Conservation (phyloP, 2,888 invertebrate species). For the Caenorhabditis sinica region DNA sequence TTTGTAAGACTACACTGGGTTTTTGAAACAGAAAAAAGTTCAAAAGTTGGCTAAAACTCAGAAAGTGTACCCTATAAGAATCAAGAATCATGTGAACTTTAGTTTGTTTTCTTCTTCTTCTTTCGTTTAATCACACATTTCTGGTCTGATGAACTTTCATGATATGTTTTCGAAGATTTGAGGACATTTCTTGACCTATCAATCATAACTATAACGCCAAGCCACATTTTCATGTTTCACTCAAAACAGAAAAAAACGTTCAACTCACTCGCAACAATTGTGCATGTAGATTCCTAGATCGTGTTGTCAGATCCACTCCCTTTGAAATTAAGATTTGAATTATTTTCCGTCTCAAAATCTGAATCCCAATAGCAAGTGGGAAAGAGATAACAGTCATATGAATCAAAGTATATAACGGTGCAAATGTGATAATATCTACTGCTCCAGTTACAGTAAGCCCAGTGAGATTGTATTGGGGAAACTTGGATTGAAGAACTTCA, state of each 20-base stretch:
- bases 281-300: slow-evolving; percentile 34
- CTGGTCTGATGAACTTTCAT: slow-evolving; percentile 1
- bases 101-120: background rate
- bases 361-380: slow-evolving; percentile 32
- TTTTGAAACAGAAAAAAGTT: no score
- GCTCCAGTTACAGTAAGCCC: slow-evolving; percentile 21
- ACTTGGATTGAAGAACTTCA: background rate
- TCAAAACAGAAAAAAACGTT: no score
- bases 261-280: slow-evolving; percentile 31
- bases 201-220: no score
- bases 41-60: no score
- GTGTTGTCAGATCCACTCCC: slow-evolving; percentile 16
- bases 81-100: no score
- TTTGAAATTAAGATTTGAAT: background rate
- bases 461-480: slow-evolving; percentile 32
- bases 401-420: slow-evolving; percentile 21
- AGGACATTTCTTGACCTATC: slow-evolving; percentile 36
- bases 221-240: no score
- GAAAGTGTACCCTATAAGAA: no score
- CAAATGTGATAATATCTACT: slow-evolving; percentile 2
- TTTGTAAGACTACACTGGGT: no score
- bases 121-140: background rate
- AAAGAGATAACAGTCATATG: slow-evolving; percentile 40
- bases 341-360: slow-evolving; percentile 28
- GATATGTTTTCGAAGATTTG: no score